Base-by-base conservation (phyloP, 2,797 vertebrate genomes). In the Pogoniulus pusillus region DNA sequence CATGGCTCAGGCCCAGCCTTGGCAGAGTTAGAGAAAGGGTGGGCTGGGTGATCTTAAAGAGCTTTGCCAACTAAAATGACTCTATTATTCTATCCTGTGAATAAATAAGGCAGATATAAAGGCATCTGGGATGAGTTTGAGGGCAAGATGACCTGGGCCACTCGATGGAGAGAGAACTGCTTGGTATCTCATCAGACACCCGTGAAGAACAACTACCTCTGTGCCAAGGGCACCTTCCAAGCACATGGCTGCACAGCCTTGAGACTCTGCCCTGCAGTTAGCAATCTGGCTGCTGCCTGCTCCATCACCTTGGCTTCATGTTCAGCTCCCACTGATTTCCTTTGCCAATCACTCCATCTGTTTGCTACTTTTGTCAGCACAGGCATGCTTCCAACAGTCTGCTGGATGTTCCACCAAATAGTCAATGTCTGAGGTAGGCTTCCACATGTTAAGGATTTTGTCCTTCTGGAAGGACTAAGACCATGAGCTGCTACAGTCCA, bases 311-410 rank as follows among this genome's bases (percentile, higher is more conserved):
- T 47, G 15, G 17, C 68, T 84, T 89, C 24, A 2, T 59, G 58
- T 68, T 90, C 81, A 77, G 78, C 65, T 92, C 47, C 77, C 82
- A 63, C 85, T 34, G 64, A 43, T 93, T 82, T 95, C 89, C 74
- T 69, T 78, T 95, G 76, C 85, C 77, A 84, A 35, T 82, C 18
- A 23, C 70, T 72, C 58, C 73, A 79, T 57, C 45, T 75, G 49
- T 82, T 95, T 94, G 84, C 68, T 92, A 76, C 90, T 93, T 94
- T 74, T 93, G 93, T 87, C 82, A 86, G 85, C 34, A 47, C 51
- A 30, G 68, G 60, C 74, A 34, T 69, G 24, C 24, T 86, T 85
- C 63, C 88, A 95, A 85, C 45, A 79, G 30, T 65, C n/a, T 77
- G 91, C 80, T 84, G 78, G 71, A 81, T 62, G 54, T 82, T 93